phyloP scores from a whole-genome alignment of 2,797 vertebrate species.

The Triplophysa bombifrons region DNA sequence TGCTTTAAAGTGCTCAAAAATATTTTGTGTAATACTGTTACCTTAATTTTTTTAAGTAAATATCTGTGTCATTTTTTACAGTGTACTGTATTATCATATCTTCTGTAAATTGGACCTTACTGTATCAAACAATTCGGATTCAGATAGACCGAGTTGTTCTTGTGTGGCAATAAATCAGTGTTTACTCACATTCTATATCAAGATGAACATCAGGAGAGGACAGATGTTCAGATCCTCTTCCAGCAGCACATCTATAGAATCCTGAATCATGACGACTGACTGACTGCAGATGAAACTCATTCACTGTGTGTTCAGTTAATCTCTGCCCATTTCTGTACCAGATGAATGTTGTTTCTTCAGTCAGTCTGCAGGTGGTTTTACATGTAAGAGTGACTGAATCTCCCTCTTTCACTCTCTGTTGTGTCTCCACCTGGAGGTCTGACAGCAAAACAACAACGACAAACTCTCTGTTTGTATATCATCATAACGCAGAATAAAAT shows the following conservation, averaged over 20 bases:
- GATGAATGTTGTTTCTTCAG: slow-evolving; percentile 41
- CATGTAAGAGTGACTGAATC: slow-evolving; percentile 37
- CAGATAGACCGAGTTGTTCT: too few species aligned
- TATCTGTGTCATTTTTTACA: too few species aligned
- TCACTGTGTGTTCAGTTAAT: not conserved
- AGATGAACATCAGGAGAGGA: not conserved
- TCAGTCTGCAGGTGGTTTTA: slow-evolving; percentile 50
- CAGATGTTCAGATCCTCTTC: not conserved
- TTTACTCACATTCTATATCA: not conserved
- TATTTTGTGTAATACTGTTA: too few species aligned
- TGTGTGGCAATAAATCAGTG: not conserved
- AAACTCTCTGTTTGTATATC: not conserved
- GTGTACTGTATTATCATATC: too few species aligned
- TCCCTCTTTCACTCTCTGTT: not conserved
- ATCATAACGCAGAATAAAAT: too few species aligned
- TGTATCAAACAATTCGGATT: too few species aligned
- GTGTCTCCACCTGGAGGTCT: slow-evolving; percentile 41
- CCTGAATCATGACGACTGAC: not conserved
- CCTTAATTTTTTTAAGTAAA: too few species aligned
- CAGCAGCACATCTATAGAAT: not conserved
- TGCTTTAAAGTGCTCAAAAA: too few species aligned
- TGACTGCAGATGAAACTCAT: not conserved
- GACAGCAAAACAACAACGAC: not conserved
- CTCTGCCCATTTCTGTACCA: slow-evolving; percentile 30
- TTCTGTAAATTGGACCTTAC: too few species aligned